Evolutionary conservation across 2,888 invertebrate genomes (phyloP), one percentile per base, ranked within the genome.

Genomic region (Athalia rosae): DNA sequence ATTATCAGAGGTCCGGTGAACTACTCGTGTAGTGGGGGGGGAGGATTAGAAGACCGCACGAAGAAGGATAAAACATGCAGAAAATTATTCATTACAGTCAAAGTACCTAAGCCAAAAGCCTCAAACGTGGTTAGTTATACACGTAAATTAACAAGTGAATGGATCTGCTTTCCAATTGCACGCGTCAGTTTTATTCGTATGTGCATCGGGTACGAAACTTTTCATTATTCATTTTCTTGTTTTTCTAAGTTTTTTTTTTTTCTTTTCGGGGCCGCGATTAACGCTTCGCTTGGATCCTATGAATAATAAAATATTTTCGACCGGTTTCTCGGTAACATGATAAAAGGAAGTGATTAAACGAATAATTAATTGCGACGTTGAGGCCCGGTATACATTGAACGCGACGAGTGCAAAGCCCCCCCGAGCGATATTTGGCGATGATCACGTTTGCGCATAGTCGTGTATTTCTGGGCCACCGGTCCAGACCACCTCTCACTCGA

Each of bases 131-230:
- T 28, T 28, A 74, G 61, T 15, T 62, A 71, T 43, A 58, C 61
- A 41, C 2, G 61, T 61, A 48, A 28, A 74, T 74, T 50, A 48
- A n/a, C 50, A 59, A 74, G 6, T 62, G 48, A 74, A 74, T 74
- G 43, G 58, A 58, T 41, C 74, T 47, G 62, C 74, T 74, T 74
- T 74, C 74, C 74, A 74, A 74, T 74, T 74, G 74, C 61, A 61
- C 61, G 41, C n/a, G 61, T 62, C 48, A 61, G n/a, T 74, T 50
- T 62, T 74, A 62, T 50, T 74, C n/a, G 15, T 13, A 71, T 74
- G 61, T 61, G 61, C 7, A 15, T 64, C 61, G 56, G 58, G 15
- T 43, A 11, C 45, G 45, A 11, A 13, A 71, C 71, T 58, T 58
- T 58, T 71, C n/a, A 9, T 45, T 11, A 4, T 71, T 71, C 13